These are phyloP conservation scores for Macropodus opercularis DNA, from an alignment of 2,797 vertebrate species.

Conservation along the genomic window DNA sequence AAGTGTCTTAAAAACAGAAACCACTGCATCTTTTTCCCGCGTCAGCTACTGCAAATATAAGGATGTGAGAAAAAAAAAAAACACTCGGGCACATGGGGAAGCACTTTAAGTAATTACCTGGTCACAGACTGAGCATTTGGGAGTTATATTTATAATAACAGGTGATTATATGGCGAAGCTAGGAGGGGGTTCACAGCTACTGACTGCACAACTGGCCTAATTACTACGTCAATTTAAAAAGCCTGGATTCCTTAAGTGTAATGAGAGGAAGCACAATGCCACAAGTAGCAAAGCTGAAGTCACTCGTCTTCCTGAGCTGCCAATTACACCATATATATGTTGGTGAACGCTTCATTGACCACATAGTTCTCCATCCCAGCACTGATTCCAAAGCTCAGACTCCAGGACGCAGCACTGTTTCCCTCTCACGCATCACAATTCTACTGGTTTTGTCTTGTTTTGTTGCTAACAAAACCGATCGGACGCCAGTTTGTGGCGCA, in stretches of 20 bases:
- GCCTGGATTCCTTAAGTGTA: slow-evolving; percentile 25
- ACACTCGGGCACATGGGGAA: slow-evolving; percentile 32
- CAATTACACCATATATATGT: slow-evolving; percentile 58
- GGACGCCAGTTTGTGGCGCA: slow-evolving; percentile 49
- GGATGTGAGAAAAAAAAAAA: slow-evolving; percentile 42
- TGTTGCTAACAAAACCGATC: slow-evolving; percentile 38
- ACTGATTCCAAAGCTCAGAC: slow-evolving; percentile 34
- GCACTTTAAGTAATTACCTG: slow-evolving; percentile 55
- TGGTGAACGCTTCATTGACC: too few relatives aligned
- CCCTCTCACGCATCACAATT: slow-evolving; percentile 37
- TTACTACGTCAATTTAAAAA: slow-evolving; percentile 64
- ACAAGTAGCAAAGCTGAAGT: slow-evolving; percentile 32
- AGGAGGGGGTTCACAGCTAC: slow-evolving; percentile 47
- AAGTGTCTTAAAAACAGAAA: slow-evolving; percentile 42
- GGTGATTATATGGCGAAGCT: slow-evolving; percentile 74
- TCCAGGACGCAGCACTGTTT: slow-evolving; percentile 30
- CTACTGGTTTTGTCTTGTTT: slow-evolving; percentile 50
- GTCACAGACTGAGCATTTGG: slow-evolving; percentile 53
- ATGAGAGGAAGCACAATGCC: slow-evolving; percentile 40
- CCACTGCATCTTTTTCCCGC: slow-evolving; percentile 28
- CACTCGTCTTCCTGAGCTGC: slow-evolving; percentile 11
- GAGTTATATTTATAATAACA: slow-evolving; percentile 74
- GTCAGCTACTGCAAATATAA: slow-evolving; percentile 38
- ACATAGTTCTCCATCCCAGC: slow-evolving; percentile 27
- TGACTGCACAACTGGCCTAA: slow-evolving; percentile 54